Evolutionary conservation across 2,797 vertebrate genomes (phyloP), one percentile per base, ranked within the genome.

Genomic region (Phoxinus dragarum): DNA sequence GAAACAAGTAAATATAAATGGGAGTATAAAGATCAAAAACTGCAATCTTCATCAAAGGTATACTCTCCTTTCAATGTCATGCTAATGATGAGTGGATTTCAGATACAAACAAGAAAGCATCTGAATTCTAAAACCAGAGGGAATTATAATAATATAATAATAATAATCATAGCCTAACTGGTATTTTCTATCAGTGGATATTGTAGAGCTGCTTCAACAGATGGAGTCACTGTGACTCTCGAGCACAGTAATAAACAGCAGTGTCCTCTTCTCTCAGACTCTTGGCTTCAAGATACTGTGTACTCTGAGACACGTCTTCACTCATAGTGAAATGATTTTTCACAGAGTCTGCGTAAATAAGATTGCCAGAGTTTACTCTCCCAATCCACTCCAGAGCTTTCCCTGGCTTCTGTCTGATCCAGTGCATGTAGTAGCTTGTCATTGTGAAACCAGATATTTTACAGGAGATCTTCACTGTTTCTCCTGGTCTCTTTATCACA

Each of bases 401-500:
- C 7, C 85, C 85, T 42, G 68, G 61, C 21, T 84, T 73, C 69
- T 90, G 87, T 7, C 81, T 80, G 0, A 90, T 84, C 90, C 90
- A 91, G 85, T 6, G 4, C 69, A 90, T 89, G n/a, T n/a, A n/a
- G 0, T 0, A 0, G 5, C 14, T 1, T 5, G 0, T 61, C 74
- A 93, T 91, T 49, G 47, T 34, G 81, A 90, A 91, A 4, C 90
- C 90, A 88, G 90, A 89, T 78, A 42, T 89, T 34, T 61, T 71
- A 42, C 91, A 93, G 74, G 88, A 91, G 7, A 92, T 81, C 82
- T 82, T 92, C 31, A 89, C 75, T 68, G 83, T 68, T 76, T 90
- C 89, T 42, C 86, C 10, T 0, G 78, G 74, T 52, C 0, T 44
- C 81, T 89, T 92, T 16, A 77, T 0, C 1, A 64, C 68, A 76